Evolutionary conservation across 2,797 vertebrate species (phyloP).

Genomic region (Lepilemur ruficaudatus): DNA sequence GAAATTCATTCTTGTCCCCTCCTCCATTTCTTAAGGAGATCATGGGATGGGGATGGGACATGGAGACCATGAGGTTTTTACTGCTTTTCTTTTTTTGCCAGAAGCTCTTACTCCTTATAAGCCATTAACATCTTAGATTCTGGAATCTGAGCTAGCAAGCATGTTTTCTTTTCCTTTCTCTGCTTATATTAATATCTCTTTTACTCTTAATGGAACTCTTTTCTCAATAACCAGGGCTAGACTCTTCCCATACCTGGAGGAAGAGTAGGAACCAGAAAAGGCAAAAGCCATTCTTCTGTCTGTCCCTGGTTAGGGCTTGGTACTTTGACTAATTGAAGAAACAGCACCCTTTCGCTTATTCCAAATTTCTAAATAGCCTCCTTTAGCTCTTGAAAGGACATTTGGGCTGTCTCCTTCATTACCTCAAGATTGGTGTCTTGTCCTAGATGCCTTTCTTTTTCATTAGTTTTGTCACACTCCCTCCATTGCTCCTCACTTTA

Average conservation of each 20-base stretch:
- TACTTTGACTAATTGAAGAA: background rate
- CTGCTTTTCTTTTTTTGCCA: background rate
- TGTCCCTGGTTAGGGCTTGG: background rate
- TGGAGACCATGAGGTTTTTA: background rate
- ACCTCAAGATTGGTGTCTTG: background rate
- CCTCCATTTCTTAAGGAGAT: background rate
- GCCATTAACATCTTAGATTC: background rate
- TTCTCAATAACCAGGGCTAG: background rate
- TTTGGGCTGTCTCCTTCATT: background rate
- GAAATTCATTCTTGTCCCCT: background rate
- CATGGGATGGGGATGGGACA: rapidly evolving
- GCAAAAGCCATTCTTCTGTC: background rate
- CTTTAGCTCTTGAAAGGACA: background rate
- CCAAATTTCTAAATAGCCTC: background rate
- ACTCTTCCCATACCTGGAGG: background rate
- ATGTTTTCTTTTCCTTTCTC: background rate
- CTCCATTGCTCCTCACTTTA: background rate
- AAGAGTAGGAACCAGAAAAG: background rate
- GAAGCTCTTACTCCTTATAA: background rate
- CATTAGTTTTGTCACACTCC: background rate
- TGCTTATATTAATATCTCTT: background rate
- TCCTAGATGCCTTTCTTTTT: background rate
- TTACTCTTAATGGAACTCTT: background rate
- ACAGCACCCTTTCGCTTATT: background rate
- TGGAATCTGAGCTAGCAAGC: background rate